Percentiles rank a stretch among this genome's conserved stretches.
Evolutionary conservation across 2,888 invertebrate species (phyloP).

Genomic region (Agrotis clavis): DNA sequence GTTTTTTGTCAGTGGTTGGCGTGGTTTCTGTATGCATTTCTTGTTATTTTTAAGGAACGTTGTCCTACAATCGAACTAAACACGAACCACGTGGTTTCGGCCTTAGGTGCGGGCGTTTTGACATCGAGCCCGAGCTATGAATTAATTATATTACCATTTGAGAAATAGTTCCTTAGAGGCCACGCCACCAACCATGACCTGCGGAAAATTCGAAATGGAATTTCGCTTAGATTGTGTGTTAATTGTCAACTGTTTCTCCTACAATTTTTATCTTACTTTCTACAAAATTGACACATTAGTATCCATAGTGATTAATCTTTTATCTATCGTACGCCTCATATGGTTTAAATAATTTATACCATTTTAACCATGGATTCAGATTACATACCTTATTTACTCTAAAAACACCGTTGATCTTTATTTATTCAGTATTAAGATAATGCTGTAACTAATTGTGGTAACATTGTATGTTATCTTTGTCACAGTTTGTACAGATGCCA

Average conservation of each 20-base stretch:
- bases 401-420: not conserved
- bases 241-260: not conserved
- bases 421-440: not conserved
- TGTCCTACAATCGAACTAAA: too few relatives aligned
- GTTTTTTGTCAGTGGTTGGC: too few relatives aligned
- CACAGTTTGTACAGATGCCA: not conserved
- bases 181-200: too few relatives aligned
- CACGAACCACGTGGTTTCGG: too few relatives aligned
- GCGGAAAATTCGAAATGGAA: too few relatives aligned
- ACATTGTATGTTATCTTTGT: slow-evolving; percentile 7
- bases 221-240: too few relatives aligned
- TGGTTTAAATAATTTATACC: not conserved
- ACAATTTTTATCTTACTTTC: not conserved
- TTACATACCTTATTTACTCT: not conserved
- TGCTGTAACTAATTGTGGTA: not conserved
- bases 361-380: not conserved
- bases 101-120: too few relatives aligned
- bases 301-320: not conserved
- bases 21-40: too few relatives aligned
- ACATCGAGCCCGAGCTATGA: too few relatives aligned
- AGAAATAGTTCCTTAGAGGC: too few relatives aligned
- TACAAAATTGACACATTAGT: not conserved
- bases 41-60: too few relatives aligned
- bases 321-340: not conserved
- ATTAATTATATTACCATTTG: too few relatives aligned